These are phyloP conservation scores for Mythimna loreyi DNA, from an alignment of 2,888 invertebrate species.

Conservation along the genomic window DNA sequence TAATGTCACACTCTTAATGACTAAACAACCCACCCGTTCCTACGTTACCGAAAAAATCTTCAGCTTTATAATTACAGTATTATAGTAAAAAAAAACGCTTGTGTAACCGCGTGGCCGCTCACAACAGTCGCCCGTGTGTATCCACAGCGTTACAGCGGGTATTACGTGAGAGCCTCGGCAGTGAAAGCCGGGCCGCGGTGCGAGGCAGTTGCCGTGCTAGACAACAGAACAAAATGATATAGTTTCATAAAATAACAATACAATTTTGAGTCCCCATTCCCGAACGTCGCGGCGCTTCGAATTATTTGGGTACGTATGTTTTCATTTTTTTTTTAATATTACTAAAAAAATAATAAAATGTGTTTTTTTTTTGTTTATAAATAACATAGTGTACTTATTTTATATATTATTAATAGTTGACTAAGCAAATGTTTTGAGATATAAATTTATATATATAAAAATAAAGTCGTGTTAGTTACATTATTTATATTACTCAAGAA, in stretches of 20 bases:
- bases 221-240: conserved; percentile 67
- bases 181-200: conserved; percentile 79
- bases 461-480: no score
- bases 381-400: background rate
- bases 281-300: conserved; percentile 54
- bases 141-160: conserved; percentile 65
- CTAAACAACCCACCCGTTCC: no score
- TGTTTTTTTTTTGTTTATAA: background rate
- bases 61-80: no score
- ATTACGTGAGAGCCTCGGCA: conserved; percentile 74
- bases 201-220: conserved; percentile 63
- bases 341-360: background rate
- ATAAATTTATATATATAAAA: no score
- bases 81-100: no score
- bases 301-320: conserved; percentile 58
- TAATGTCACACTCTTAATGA: no score
- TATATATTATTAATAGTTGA: no score
- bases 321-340: background rate
- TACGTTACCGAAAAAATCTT: no score
- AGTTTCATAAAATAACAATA: conserved; percentile 42
- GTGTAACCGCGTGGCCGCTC: conserved; percentile 30
- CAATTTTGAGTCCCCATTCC: conserved; percentile 21
- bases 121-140: conserved; percentile 68
- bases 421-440: no score
- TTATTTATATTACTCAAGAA: no score